A percentile compares a stretch with the other conserved stretches of the same genome.
phyloP scores from a whole-genome alignment of 2,888 invertebrate species.

The Ophioninae sp. region DNA sequence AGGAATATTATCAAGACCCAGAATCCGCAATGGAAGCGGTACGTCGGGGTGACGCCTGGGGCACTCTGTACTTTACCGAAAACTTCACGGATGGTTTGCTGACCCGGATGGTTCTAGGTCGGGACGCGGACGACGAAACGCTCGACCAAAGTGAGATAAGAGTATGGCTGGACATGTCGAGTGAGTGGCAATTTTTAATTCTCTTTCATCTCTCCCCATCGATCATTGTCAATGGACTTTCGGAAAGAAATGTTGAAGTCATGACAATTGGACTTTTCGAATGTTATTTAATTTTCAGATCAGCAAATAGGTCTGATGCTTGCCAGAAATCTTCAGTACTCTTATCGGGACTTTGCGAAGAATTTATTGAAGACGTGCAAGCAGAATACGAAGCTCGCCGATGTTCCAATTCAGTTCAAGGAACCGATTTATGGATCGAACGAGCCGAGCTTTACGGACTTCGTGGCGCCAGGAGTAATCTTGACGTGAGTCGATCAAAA shows the following conservation, averaged over 20 bases:
- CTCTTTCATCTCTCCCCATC: background rate
- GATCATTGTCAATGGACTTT: background rate
- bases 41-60: constrained; percentile 91
- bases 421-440: constrained; percentile 94
- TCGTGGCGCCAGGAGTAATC: constrained; percentile 97
- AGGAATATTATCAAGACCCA: constrained; percentile 85
- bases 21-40: constrained; percentile 88
- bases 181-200: constrained; percentile 79
- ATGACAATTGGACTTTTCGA: background rate
- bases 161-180: constrained; percentile 96
- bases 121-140: constrained; percentile 92
- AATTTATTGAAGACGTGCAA: constrained; percentile 87
- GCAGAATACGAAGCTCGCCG: constrained; percentile 92
- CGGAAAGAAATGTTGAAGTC: background rate
- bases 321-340: constrained; percentile 91
- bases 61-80: constrained; percentile 92
- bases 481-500: constrained; percentile 87
- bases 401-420: constrained; percentile 94
- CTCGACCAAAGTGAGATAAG: constrained; percentile 93
- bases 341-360: constrained; percentile 92
- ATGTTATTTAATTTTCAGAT: constrained; percentile 81
- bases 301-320: constrained; percentile 96
- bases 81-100: constrained; percentile 94
- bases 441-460: constrained; percentile 96
- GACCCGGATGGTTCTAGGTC: constrained; percentile 90